Base-by-base conservation (phyloP, 2,888 invertebrate genomes). In the Tipula confusa region DNA sequence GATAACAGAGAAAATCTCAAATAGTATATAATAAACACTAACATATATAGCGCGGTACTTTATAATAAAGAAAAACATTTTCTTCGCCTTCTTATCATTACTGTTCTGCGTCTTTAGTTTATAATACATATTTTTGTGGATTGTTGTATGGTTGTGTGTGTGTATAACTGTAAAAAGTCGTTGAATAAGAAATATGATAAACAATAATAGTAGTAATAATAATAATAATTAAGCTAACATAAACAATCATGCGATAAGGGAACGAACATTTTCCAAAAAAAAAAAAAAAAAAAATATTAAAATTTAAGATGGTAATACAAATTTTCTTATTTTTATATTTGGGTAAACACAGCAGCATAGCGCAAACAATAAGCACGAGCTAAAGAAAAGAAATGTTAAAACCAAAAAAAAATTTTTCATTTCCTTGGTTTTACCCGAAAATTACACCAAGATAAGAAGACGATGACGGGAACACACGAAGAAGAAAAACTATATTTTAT, bases 131-230 rank as follows among this genome's bases (percentile, higher is more conserved):
- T 24, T 64, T 64, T 18, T 64, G 64, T 64, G 64, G n/a, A n/a
- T n/a, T n/a, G n/a, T n/a, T n/a, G n/a, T n/a, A n/a, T n/a, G n/a
- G n/a, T n/a, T 64, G 43, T 36, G 36, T 36, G 2, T 36, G 11
- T 36, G n/a, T 64, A 64, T 24, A 64, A 64, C 64, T 64, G 64
- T 64, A 64, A 64, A 64, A 64, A 64, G 64, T 64, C 64, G 64
- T 64, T 64, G 64, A 64, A 64, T 64, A 64, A 64, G 64, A 64
- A 64, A 64, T 64, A 64, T 64, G 24, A 64, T 64, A 64, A 64
- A 64, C 64, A 64, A 64, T 64, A 64, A 64, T 64, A 64, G 64
- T 64, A 64, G 64, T 64, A 64, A 64, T 64, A 64, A 64, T 64
- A 64, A 64, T 64, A 64, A 64, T 64, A 64, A 64, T 64, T 64